Conservation (phyloP, 2,888 invertebrate genomes). For the Amiota communis region DNA sequence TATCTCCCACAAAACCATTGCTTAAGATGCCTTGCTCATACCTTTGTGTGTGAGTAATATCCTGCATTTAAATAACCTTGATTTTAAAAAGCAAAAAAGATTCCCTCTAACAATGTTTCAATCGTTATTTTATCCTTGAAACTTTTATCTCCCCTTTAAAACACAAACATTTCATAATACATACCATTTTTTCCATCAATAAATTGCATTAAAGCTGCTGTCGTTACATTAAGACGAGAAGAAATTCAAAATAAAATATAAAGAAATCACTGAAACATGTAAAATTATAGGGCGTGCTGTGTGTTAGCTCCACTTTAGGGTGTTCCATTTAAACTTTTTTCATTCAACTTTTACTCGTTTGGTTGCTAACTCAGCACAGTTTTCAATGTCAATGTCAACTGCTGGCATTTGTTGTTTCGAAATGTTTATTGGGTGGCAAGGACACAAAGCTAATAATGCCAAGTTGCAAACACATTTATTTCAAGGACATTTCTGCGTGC, state of each 20-base stretch:
- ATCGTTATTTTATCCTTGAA: constrained; percentile 11
- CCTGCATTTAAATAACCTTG: constrained; percentile 6
- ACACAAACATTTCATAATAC: constrained; percentile 5
- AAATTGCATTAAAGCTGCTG: constrained; percentile 22
- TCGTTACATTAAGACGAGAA: not conserved
- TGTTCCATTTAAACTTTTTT: not conserved
- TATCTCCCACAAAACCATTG: no score
- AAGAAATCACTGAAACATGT: constrained; percentile 7
- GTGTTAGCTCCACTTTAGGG: not conserved
- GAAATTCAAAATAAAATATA: not conserved
- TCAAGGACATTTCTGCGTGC: constrained; percentile 15
- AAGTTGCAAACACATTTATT: constrained; percentile 3
- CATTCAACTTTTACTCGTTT: not conserved
- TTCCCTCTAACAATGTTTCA: not conserved
- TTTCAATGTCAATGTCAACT: constrained; percentile 27
- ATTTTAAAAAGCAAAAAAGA: not conserved
- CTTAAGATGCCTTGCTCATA: no score
- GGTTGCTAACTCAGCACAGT: constrained; percentile 12
- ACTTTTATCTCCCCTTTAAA: not conserved
- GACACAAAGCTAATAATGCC: not conserved
- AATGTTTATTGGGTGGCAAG: not conserved
- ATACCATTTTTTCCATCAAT: constrained; percentile 15
- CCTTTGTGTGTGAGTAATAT: not conserved
- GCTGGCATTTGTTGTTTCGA: constrained; percentile 16
- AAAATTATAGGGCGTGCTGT: not conserved